Percentiles rank a stretch among this genome's conserved stretches.
Conservation (phyloP, 2,888 invertebrate genomes). For the Drosophila mayaguana region DNA sequence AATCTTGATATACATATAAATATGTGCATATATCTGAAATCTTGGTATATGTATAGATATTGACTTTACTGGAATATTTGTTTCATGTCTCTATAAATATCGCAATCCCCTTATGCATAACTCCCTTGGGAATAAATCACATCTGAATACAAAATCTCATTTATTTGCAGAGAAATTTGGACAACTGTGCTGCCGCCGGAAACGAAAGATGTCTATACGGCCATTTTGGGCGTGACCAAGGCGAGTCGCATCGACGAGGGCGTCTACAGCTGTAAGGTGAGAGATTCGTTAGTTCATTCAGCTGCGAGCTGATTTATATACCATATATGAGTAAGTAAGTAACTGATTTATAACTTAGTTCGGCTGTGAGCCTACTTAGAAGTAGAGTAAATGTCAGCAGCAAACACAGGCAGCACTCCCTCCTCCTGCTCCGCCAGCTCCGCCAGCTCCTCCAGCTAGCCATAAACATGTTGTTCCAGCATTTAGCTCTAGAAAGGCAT, state of each 20-base stretch:
- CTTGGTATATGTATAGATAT: too few species aligned
- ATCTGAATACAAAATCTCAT: background rate
- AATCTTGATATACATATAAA: too few species aligned
- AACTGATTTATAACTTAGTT: slow-evolving; percentile 68
- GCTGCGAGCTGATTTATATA: slow-evolving; percentile 40
- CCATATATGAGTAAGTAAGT: background rate
- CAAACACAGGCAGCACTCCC: slow-evolving; percentile 24
- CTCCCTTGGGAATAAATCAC: background rate
- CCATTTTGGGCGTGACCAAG: slow-evolving; percentile 90
- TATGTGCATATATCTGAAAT: too few species aligned
- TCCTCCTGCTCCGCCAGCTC: too few species aligned
- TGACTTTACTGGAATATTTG: too few species aligned
- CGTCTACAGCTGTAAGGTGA: slow-evolving; percentile 91
- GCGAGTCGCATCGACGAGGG: slow-evolving; percentile 91
- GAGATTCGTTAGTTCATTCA: slow-evolving; percentile 14
- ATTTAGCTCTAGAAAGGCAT: slow-evolving; percentile 5
- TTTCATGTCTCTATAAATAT: too few species aligned
- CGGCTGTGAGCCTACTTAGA: background rate
- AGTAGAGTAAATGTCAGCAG: slow-evolving; percentile 8
- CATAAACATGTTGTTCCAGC: slow-evolving; percentile 58
- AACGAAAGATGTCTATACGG: slow-evolving; percentile 86
- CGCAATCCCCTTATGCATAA: background rate
- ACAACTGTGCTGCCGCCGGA: slow-evolving; percentile 86
- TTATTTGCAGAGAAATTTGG: slow-evolving; percentile 88
- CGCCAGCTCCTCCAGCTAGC: too few species aligned